Base-by-base conservation (phyloP, 2,888 invertebrate species). In the Acanthosepion lycidas region DNA sequence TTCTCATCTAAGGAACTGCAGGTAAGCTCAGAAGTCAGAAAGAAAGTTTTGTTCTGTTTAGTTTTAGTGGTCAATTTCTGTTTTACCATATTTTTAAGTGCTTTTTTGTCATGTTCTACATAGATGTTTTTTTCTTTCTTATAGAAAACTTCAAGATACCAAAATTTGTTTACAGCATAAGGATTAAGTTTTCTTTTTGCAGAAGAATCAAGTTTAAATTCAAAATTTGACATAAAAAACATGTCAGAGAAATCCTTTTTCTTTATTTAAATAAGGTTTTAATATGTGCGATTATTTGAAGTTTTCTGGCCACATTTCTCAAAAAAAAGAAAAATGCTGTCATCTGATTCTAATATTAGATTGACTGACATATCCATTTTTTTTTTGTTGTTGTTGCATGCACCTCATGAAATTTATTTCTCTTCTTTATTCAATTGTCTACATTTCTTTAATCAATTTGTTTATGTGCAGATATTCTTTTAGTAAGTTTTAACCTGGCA, bases 1-100 rank as follows among this genome's bases (percentile, higher is more conserved):
- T 49, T 93, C 93, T 93, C 93, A 23, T 49, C 93, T 93, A 93
- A 93, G 51, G 93, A 93, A 93, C 6, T 93, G n/a, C 93, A 93
- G 93, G 93, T 93, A 93, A 93, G 93, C n/a, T 26, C 3, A 15
- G 3, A 78, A 78, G n/a, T 78, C 12, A n/a, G n/a, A 78, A 78
- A 33, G 15, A 78, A 33, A 3, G 0, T 9, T 78, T 78, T 78
- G 9, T 78, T 78, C 28, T 78, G 3, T n/a, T 78, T 78, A 15
- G n/a, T 78, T 78, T 78, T 78, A 78, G 15, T 78, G n/a, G n/a
- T 78, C 78, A 78, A 78, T 33, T n/a, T 78, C 78, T 78, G 20
- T 78, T n/a, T 78, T 78, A 78, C 78, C n/a, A 78, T 78, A 78
- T 78, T 78, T 78, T 78, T 78, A n/a, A n/a, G 9, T 15, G 15